Evolutionary conservation across 2,113 vertebrate species (phyloP), one percentile per base, ranked within the genome.

Genomic region (Willisornis vidua): DNA sequence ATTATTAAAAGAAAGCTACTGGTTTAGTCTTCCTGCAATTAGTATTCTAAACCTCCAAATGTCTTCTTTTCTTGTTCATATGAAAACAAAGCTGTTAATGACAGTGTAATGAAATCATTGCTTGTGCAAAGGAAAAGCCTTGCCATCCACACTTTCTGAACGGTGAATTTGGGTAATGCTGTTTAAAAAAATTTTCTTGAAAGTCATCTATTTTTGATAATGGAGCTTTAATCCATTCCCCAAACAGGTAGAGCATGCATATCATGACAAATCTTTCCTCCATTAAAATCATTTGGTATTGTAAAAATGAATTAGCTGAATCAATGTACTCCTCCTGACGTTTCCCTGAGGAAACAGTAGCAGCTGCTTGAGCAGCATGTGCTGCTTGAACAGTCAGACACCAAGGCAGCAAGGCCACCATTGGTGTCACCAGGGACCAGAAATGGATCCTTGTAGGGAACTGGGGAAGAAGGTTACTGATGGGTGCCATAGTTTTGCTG

Each of bases 221-320:
- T 14, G 28, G 17, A 26, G 19, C 45, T 22, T 87, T 82, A 75
- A 81, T 87, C 58, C 73, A 57, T 93, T 92, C n/a, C 57, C 15
- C 66, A 67, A 6, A 77, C 65, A 85, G 45, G 65, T 45, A 45
- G 45, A 79, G 49, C 54, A 45, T 92, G 61, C 45, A 33, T 75
- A 89, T 81, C 65, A 31, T 81, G 70, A 65, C 77, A 90, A 91
- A 85, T 82, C 82, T 89, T 81, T 89, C 45, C 45, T 79, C 87
- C 54, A n/a, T 73, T 89, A 91, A 95, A 94, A 91, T 89, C 0
- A 0, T 82, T 94, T 92, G 61, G 48, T 80, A 65, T 67, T 46
- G 62, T 72, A 91, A 96, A 94, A 87, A 72, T 82, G 62, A 91
- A 89, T 96, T 92, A 91, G 15, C 19, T 89, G 74, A 68, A 76